Evolutionary conservation across 2,113 vertebrate species (phyloP), one percentile per base, ranked within the genome.

Genomic region (Camelus dromedarius): DNA sequence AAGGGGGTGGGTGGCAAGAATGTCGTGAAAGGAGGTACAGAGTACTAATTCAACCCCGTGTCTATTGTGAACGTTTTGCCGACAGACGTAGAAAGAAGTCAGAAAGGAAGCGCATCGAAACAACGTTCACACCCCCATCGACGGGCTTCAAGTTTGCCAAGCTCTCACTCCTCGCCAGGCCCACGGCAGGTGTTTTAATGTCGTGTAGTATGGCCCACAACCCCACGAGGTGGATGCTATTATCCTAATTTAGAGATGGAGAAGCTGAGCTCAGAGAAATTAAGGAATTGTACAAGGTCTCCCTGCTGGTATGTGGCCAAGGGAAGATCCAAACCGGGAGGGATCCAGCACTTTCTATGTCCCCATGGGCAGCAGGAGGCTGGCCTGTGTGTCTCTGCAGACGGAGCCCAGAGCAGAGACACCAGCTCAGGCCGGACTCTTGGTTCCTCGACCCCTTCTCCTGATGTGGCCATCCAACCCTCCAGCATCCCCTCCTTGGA

Each of bases 281-380:
- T 54, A 32, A 19, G 26, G 2, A 32, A 18, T 46, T 26, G 16
- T 10, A 19, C 58, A 46, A 62, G 13, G 22, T 8, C 4, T 8
- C 22, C 9, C 10, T 11, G n/a, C 58, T 10, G 24, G n/a, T 10
- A 7, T 14, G 52, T 1, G 28, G 30, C 30, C 56, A 46, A 5
- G 10, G 9, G 8, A 20, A 58, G 50, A 24, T 42, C 54, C 60
- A 62, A 13, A 48, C 76, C 19, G 38, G 1, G 1, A 22, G 46
- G n/a, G 24, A 28, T 18, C 22, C 48, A 0, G 12, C 4, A 6
- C 0, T 14, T n/a, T 18, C 42, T 28, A 2, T 1, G 0, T 32
- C 48, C 48, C 13, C 0, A 0, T 2, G 20, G 76, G 52, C 24
- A 56, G 1, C 9, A 0, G 5, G 46, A 3, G 2, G 13, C 32